Evolutionary conservation across 2,113 vertebrate species (phyloP).

Genomic region (Formicarius rufipectus): DNA sequence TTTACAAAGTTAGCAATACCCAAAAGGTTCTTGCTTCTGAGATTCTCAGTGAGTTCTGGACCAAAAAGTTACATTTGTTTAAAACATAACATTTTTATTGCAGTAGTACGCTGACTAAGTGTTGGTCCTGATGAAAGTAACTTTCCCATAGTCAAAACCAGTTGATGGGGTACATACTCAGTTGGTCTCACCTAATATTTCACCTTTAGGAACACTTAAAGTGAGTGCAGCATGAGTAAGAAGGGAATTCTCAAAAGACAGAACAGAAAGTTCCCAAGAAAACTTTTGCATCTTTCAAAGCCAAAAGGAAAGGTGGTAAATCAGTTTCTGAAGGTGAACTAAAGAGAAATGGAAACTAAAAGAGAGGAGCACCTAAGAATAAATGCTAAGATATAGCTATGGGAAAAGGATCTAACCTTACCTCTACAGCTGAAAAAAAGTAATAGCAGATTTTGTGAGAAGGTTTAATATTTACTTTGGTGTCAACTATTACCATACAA

Average conservation of each 20-base stretch:
- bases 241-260: neutral
- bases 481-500: neutral
- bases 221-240: neutral
- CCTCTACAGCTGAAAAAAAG: neutral
- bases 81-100: neutral
- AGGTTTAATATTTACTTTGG: neutral
- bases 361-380: neutral
- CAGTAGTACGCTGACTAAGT: neutral
- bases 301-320: neutral
- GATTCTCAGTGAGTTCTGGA: neutral
- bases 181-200: neutral
- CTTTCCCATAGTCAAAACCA: neutral
- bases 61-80: neutral
- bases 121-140: neutral
- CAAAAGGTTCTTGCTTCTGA: neutral
- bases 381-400: neutral
- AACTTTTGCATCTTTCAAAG: neutral
- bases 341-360: neutral
- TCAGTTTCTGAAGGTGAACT: neutral
- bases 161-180: neutral
- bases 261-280: neutral
- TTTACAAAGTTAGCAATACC: neutral
- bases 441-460: neutral
- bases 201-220: neutral
- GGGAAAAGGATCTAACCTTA: neutral